Conservation (phyloP, 2,888 invertebrate species). For the Amorpha juglandis region DNA sequence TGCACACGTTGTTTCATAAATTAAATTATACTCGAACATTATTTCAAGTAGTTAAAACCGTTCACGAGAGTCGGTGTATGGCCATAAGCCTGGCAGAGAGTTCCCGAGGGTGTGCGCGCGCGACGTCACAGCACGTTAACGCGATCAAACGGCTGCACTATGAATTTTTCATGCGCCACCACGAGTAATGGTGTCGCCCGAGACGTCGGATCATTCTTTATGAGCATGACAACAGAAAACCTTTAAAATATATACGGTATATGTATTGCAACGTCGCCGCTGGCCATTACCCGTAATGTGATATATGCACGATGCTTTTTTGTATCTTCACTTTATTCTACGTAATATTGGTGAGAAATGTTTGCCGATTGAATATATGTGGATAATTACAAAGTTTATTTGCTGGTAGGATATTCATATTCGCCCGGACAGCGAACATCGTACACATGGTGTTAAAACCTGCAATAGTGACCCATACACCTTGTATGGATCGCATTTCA, state of each 20-base stretch:
- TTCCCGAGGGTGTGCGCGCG: constrained; percentile 66
- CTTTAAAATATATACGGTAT: constrained; percentile 73
- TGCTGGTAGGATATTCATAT: background rate
- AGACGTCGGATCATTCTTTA: constrained; percentile 82
- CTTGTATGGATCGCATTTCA: too few species aligned
- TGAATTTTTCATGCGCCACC: constrained; percentile 81
- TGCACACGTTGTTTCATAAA: constrained; percentile 38
- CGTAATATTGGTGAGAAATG: background rate
- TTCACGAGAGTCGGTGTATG: constrained; percentile 40
- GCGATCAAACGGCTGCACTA: constrained; percentile 71
- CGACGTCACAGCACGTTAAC: constrained; percentile 64
- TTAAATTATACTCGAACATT: constrained; percentile 51
- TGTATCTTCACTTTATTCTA: background rate
- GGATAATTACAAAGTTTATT: too few species aligned
- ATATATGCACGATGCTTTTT: constrained; percentile 15
- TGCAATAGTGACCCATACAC: too few species aligned
- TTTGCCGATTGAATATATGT: background rate
- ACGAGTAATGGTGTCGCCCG: constrained; percentile 77
- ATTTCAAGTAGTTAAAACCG: constrained; percentile 47
- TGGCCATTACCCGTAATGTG: constrained; percentile 13
- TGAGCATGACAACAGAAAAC: constrained; percentile 74
- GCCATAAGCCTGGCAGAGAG: constrained; percentile 61
- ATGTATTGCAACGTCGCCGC: constrained; percentile 44
- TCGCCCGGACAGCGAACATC: too few species aligned
- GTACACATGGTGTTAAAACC: too few species aligned